phyloP scores from a whole-genome alignment of 2,113 vertebrate species.

The Gambusia affinis region DNA sequence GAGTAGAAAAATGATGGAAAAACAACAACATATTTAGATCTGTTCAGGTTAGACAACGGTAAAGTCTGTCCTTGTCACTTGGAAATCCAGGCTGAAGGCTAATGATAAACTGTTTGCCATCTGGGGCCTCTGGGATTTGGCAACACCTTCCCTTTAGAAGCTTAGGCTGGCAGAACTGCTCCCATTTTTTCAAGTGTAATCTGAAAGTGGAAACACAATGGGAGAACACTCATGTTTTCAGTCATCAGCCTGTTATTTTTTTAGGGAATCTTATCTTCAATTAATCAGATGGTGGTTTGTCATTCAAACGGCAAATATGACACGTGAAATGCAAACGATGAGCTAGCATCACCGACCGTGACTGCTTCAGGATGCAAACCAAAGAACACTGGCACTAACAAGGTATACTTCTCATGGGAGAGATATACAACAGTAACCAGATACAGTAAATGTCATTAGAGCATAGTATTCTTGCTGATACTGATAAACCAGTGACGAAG shows the following conservation, averaged over 20 bases:
- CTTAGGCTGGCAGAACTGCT: constrained; percentile 55
- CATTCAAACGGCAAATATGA: too few species aligned
- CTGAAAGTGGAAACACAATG: constrained; percentile 31
- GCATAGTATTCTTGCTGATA: neutral
- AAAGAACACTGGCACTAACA: neutral
- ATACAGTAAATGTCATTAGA: neutral
- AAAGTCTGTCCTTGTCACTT: constrained; percentile 1
- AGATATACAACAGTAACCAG: neutral
- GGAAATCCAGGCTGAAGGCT: constrained; percentile 31
- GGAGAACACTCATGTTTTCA: constrained; percentile 2
- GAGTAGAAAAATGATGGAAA: neutral
- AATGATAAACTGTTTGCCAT: constrained; percentile 50
- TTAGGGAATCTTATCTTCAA: neutral
- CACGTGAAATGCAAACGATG: too few species aligned
- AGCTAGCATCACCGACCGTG: neutral
- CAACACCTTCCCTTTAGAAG: constrained; percentile 45
- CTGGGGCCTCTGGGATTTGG: constrained; percentile 59
- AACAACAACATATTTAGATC: neutral
- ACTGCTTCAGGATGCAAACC: neutral
- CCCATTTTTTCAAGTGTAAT: constrained; percentile 39
- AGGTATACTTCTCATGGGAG: neutral
- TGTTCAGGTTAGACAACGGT: constrained; percentile 10
- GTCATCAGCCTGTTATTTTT: neutral
- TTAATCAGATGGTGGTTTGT: neutral
- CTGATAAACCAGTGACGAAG: neutral